Conservation (phyloP, 2,888 invertebrate genomes). For the Philopedon plagiatum region DNA sequence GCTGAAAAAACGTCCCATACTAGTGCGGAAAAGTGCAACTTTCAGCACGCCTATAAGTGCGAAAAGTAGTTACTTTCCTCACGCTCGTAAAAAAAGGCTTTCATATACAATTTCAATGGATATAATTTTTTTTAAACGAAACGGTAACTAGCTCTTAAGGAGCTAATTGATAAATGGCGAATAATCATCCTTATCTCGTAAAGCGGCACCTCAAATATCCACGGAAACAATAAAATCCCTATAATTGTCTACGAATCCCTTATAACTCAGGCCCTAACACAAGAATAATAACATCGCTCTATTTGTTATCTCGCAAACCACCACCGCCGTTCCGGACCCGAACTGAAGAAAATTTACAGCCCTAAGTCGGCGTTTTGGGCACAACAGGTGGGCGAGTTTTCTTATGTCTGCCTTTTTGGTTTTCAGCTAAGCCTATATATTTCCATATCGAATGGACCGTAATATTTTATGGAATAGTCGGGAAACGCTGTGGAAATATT, state of each 20-base stretch:
- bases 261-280: background rate
- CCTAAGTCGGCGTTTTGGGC: constrained; percentile 1
- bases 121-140: no score
- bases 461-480: background rate
- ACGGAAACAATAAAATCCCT: background rate
- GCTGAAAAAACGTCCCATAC: no score
- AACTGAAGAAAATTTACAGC: background rate
- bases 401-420: background rate
- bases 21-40: no score
- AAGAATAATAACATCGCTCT: constrained; percentile 8
- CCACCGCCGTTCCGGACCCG: background rate
- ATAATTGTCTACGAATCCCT: constrained; percentile 9
- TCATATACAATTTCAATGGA: no score
- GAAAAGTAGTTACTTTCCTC: no score
- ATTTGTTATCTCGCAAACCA: constrained; percentile 10
- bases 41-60: no score
- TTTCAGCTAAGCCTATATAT: background rate
- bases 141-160: no score
- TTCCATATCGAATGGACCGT: constrained; percentile 10
- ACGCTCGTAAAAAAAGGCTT: no score
- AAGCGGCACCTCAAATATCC: background rate
- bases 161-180: no score
- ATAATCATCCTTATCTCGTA: background rate
- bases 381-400: constrained; percentile 12
- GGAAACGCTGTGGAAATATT: background rate